Conservation (phyloP, 1,140 invertebrate genomes). For the Olivierus martensii region DNA sequence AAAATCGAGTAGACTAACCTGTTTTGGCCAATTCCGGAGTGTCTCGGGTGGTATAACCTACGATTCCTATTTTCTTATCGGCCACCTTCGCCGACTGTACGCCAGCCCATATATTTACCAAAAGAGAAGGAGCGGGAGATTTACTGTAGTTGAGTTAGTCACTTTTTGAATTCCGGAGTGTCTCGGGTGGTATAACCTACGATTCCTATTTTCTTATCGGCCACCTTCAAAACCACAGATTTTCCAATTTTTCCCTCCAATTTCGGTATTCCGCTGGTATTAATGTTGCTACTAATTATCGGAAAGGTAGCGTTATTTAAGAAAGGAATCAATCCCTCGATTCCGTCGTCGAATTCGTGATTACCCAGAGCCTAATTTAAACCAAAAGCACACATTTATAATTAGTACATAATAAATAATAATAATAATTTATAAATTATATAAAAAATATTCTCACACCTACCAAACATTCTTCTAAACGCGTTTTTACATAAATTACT, state of each 20-base stretch:
- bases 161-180: slow-evolving; percentile 39
- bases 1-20: too few species aligned
- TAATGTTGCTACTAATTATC: slow-evolving; percentile 60
- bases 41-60: slow-evolving; percentile 76
- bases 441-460: too few species aligned
- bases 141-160: too few species aligned
- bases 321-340: slow-evolving; percentile 59
- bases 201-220: slow-evolving; percentile 53
- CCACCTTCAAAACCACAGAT: slow-evolving; percentile 48
- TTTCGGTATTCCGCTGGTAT: slow-evolving; percentile 46
- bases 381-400: too few species aligned
- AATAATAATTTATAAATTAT: too few species aligned
- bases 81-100: too few species aligned
- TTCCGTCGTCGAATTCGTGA: slow-evolving; percentile 80
- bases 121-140: too few species aligned
- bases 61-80: slow-evolving; percentile 64
- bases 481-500: too few species aligned
- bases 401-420: too few species aligned
- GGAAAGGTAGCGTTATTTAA: slow-evolving; percentile 45
- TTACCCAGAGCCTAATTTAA: slow-evolving; percentile 66
- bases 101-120: too few species aligned
- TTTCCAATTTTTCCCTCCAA: slow-evolving; percentile 41
- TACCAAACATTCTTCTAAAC: too few species aligned
- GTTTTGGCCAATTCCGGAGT: slow-evolving; percentile 38
- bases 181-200: slow-evolving; percentile 79